Conservation (phyloP, 2,888 invertebrate genomes). For the Trachelus stipa region DNA sequence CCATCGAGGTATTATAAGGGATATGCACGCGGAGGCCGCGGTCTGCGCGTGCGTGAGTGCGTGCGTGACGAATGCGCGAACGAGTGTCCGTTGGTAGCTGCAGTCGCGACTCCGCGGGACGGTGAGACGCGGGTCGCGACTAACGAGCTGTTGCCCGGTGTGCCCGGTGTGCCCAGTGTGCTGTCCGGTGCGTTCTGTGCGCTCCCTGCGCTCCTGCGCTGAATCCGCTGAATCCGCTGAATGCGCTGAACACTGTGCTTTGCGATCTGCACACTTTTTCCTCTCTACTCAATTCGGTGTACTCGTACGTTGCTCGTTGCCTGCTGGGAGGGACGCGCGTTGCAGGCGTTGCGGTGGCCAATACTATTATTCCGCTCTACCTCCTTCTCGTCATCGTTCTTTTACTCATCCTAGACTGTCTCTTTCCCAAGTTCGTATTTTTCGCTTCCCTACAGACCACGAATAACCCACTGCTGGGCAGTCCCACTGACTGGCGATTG, state of each 20-base stretch:
- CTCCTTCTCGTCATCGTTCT: conserved; percentile 1
- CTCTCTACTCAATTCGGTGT: too few species aligned
- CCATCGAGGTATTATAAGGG: conserved; percentile 42
- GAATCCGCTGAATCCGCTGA: too few species aligned
- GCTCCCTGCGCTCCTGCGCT: too few species aligned
- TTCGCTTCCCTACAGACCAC: conserved; percentile 16
- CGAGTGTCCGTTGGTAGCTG: conserved; percentile 18
- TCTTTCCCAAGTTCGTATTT: conserved; percentile 6
- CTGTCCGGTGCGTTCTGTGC: conserved; percentile 12
- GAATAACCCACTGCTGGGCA: neutral
- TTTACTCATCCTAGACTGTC: conserved; percentile 19
- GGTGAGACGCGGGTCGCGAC: conserved; percentile 28
- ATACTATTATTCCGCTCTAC: conserved; percentile 11
- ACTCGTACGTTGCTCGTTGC: conserved; percentile 21
- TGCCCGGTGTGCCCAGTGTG: conserved; percentile 30
- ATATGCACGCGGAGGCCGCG: conserved; percentile 23
- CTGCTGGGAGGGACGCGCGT: conserved; percentile 32
- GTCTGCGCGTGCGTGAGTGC: conserved; percentile 25
- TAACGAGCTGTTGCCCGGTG: conserved; percentile 39
- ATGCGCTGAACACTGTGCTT: too few species aligned
- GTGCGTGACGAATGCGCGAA: conserved; percentile 7
- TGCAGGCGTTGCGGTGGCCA: conserved; percentile 5
- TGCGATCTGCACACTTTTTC: too few species aligned
- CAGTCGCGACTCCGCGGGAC: conserved; percentile 32
- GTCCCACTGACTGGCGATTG: conserved; percentile 28